Evolutionary conservation across 2,888 invertebrate genomes (phyloP).

Genomic region (Drosophila pseudotalamancana): DNA sequence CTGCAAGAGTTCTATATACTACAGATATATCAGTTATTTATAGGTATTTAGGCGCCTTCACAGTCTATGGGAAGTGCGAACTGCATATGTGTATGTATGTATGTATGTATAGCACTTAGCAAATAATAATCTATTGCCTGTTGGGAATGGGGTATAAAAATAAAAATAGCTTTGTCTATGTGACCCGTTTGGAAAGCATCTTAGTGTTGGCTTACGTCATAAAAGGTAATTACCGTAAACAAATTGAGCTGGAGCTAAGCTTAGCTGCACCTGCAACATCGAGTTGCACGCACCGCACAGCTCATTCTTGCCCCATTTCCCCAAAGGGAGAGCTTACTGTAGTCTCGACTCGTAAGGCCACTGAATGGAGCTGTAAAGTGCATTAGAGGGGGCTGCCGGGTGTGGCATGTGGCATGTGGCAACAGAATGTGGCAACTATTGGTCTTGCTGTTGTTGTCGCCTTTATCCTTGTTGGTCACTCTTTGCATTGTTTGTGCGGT

Average conservation of each 20-base stretch:
- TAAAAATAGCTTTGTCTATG: neutral
- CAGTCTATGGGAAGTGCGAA: no score
- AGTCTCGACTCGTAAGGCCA: neutral
- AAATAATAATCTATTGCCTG: neutral
- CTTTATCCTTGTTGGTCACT: constrained; percentile 5
- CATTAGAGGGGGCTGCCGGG: neutral
- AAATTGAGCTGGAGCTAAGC: neutral
- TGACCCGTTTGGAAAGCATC: neutral
- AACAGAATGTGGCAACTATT: constrained; percentile 7
- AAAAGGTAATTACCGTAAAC: constrained; percentile 3
- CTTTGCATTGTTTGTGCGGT: constrained; percentile 9
- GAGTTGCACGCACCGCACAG: constrained; percentile 1
- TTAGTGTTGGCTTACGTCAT: neutral
- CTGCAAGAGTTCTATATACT: no score
- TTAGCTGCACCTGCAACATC: constrained; percentile 13
- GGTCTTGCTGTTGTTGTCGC: neutral
- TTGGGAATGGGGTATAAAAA: neutral
- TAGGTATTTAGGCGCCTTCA: no score
- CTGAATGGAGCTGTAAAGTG: neutral
- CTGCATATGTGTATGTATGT: no score
- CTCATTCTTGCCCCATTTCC: neutral
- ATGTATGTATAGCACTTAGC: neutral
- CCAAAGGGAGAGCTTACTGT: constrained; percentile 1
- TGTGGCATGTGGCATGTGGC: constrained; percentile 2
- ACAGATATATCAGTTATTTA: no score